Evolutionary conservation across 2,113 vertebrate species (phyloP).

Genomic region (Rhinichthys klamathensis): DNA sequence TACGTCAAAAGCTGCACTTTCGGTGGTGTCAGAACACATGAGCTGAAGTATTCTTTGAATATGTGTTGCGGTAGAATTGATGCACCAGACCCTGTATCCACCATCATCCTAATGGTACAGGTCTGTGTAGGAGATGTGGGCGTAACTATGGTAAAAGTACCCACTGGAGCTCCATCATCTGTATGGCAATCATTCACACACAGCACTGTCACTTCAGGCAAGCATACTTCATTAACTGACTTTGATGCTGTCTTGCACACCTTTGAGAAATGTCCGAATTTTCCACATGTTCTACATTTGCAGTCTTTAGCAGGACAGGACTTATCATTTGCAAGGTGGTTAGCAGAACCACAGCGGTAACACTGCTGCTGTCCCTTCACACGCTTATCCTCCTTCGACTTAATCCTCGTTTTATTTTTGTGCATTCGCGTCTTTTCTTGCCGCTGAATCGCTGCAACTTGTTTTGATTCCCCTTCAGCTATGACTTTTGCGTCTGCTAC

Average conservation of each 20-base stretch:
- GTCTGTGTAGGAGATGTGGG: neutral
- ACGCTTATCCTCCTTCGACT: neutral
- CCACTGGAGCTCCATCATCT: neutral
- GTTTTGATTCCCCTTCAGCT: constrained; percentile 10
- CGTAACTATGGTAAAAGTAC: neutral
- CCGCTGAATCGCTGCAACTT: neutral
- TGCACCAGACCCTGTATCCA: neutral
- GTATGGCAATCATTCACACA: neutral
- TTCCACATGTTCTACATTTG: neutral
- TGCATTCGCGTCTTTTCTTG: neutral
- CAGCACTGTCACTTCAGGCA: neutral
- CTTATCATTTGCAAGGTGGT: neutral
- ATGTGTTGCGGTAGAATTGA: neutral
- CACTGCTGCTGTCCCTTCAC: neutral
- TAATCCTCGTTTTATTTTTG: neutral
- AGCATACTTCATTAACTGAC: neutral
- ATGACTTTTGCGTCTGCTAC: neutral
- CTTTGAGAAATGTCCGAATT: neutral
- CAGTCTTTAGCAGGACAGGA: neutral
- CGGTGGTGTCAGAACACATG: neutral
- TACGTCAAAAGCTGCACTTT: neutral
- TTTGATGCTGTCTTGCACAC: neutral
- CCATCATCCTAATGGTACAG: neutral
- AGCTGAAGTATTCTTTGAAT: neutral
- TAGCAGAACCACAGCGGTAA: neutral